These are phyloP conservation scores for Corydoras maculifer DNA, from an alignment of 2,113 vertebrate species.

Conservation along the genomic window DNA sequence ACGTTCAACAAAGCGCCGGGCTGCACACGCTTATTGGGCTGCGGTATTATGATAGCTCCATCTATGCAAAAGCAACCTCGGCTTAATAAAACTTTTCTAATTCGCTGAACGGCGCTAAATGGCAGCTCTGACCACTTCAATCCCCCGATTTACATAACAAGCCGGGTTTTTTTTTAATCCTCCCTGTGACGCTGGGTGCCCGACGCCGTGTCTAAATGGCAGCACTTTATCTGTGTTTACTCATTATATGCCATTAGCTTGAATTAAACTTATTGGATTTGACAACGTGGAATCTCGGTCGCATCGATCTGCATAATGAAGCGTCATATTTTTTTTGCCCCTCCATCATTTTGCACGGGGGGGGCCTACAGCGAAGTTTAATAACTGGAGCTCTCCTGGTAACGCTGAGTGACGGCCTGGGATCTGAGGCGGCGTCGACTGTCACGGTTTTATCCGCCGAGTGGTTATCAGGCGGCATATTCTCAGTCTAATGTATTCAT, in stretches of 20 bases:
- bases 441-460: not conserved
- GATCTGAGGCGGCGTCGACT: slow-evolving; percentile 19
- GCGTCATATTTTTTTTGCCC: not conserved
- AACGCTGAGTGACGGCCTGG: slow-evolving; percentile 19
- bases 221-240: slow-evolving; percentile 14
- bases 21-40: not conserved
- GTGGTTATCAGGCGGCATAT: slow-evolving; percentile 3
- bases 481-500: slow-evolving; percentile 1
- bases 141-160: slow-evolving; percentile 13
- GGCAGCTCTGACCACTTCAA: slow-evolving; percentile 15
- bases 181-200: slow-evolving; percentile 12
- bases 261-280: slow-evolving; percentile 30
- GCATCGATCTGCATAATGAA: slow-evolving; percentile 3
- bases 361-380: slow-evolving; percentile 6
- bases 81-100: slow-evolving; percentile 35
- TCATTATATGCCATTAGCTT: slow-evolving; percentile 18
- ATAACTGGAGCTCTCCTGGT: slow-evolving; percentile 5
- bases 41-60: slow-evolving; percentile 53
- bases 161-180: not conserved
- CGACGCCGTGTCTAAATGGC: slow-evolving; percentile 7
- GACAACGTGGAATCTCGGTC: slow-evolving; percentile 10
- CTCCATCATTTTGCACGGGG: slow-evolving; percentile 6
- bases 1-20: no score
- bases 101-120: slow-evolving; percentile 48
- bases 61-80: slow-evolving; percentile 48